A percentile compares a stretch with the other conserved stretches of the same genome.
Conservation (phyloP, 2,888 invertebrate species). For the Cheilosia soror region DNA sequence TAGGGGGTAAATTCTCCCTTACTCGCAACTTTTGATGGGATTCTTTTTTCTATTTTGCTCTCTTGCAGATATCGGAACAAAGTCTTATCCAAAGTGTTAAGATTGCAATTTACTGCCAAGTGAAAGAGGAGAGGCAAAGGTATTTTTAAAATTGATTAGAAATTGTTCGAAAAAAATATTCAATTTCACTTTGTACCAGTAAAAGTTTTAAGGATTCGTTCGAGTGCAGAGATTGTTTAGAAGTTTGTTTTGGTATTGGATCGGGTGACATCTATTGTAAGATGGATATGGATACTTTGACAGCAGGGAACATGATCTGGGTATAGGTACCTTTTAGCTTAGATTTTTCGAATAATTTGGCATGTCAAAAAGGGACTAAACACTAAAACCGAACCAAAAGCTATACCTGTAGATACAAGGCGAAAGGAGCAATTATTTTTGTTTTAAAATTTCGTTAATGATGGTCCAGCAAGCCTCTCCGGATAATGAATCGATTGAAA, state of each 20-base stretch:
- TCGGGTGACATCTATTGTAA: neutral
- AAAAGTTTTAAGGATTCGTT: slow-evolving; percentile 27
- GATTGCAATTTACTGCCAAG: slow-evolving; percentile 17
- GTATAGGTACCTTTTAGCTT: too few species aligned
- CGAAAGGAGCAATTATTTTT: too few species aligned
- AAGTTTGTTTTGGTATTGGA: neutral
- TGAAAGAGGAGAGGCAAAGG: too few species aligned
- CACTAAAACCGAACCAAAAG: too few species aligned
- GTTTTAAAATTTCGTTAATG: too few species aligned
- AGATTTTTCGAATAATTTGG: too few species aligned
- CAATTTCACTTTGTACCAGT: neutral
- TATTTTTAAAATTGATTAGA: slow-evolving; percentile 25
- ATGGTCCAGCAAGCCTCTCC: too few species aligned
- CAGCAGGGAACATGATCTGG: too few species aligned
- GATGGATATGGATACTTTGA: neutral
- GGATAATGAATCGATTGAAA: too few species aligned
- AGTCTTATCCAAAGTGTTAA: slow-evolving; percentile 29
- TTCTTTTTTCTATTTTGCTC: slow-evolving; percentile 2
- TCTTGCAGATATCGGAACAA: slow-evolving; percentile 11
- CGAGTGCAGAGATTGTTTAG: slow-evolving; percentile 3
- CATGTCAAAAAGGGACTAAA: too few species aligned
- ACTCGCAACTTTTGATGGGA: slow-evolving; percentile 3
- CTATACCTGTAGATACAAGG: too few species aligned
- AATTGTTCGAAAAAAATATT: neutral
- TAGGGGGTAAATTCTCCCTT: neutral